Evolutionary conservation across 2,113 vertebrate genomes (phyloP).

Genomic region (Platichthys flesus): DNA sequence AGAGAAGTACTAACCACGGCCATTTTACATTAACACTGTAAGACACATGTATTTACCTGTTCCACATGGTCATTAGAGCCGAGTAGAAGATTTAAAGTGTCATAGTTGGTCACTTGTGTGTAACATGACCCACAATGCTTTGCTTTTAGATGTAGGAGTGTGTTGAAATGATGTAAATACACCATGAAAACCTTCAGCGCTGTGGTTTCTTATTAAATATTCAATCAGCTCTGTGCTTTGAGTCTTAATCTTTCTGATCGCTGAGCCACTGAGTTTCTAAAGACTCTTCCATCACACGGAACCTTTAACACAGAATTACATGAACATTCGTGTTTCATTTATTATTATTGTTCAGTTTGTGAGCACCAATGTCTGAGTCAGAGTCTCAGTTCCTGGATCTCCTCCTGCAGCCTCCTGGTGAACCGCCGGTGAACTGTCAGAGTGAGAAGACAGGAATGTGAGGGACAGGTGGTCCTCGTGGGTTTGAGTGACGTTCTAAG

Average conservation of each 20-base stretch:
- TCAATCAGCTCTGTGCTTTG: slow-evolving; percentile 19
- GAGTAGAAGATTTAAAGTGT: slow-evolving; percentile 30
- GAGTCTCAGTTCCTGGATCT: too few species aligned
- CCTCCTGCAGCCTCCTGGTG: too few species aligned
- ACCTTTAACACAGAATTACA: too few species aligned
- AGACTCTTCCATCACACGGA: too few species aligned
- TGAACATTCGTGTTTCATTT: too few species aligned
- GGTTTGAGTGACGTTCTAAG: too few species aligned
- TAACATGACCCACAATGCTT: slow-evolving; percentile 36
- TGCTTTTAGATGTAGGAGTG: slow-evolving; percentile 49
- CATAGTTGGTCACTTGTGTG: slow-evolving; percentile 49
- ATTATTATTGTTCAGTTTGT: too few species aligned
- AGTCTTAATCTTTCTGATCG: slow-evolving; percentile 4
- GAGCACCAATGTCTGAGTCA: too few species aligned
- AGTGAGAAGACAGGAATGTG: too few species aligned
- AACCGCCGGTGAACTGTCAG: too few species aligned
- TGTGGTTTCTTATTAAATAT: slow-evolving; percentile 54
- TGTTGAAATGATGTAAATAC: slow-evolving; percentile 59
- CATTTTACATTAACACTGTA: slow-evolving; percentile 14
- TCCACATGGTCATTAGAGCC: slow-evolving; percentile 7
- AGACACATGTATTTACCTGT: slow-evolving; percentile 22
- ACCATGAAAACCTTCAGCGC: slow-evolving; percentile 43
- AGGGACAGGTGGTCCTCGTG: too few species aligned
- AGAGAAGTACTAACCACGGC: too few species aligned
- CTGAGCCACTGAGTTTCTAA: not conserved